Conservation (phyloP, 2,797 vertebrate species). For the Eupleurogrammus muticus region DNA sequence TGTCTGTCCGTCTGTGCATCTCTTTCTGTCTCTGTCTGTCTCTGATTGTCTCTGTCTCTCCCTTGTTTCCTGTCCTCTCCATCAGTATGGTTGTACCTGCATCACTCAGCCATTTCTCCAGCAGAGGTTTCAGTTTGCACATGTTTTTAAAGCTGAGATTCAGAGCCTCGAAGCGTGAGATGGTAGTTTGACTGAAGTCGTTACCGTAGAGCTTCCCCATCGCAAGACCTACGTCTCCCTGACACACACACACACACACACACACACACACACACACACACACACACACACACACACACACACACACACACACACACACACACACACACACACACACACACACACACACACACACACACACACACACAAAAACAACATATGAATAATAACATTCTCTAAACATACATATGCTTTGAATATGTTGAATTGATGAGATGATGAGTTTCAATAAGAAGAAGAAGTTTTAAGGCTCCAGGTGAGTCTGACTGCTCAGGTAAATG, state of each 20-base stretch:
- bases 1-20: too few relatives aligned
- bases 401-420: too few relatives aligned
- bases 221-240: conserved; percentile 97
- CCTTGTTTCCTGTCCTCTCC: too few relatives aligned
- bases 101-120: conserved; percentile 98
- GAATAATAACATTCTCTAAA: too few relatives aligned
- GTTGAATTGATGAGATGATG: too few relatives aligned
- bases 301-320: too few relatives aligned
- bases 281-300: conserved; percentile 7
- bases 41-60: too few relatives aligned
- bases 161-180: conserved; percentile 97
- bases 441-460: too few relatives aligned
- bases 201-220: conserved; percentile 99
- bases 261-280: background rate
- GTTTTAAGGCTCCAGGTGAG: too few relatives aligned
- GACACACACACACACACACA: background rate
- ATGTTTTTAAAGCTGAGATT: conserved; percentile 99
- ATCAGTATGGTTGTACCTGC: conserved; percentile 85
- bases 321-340: background rate
- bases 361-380: too few relatives aligned
- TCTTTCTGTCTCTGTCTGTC: too few relatives aligned
- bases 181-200: conserved; percentile 99
- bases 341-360: background rate
- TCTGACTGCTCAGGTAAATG: background rate
- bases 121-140: conserved; percentile 97